A percentile compares a stretch with the other conserved stretches of the same genome.
Evolutionary conservation across 2,113 vertebrate species (phyloP).

Genomic region (Leucosticte australis): DNA sequence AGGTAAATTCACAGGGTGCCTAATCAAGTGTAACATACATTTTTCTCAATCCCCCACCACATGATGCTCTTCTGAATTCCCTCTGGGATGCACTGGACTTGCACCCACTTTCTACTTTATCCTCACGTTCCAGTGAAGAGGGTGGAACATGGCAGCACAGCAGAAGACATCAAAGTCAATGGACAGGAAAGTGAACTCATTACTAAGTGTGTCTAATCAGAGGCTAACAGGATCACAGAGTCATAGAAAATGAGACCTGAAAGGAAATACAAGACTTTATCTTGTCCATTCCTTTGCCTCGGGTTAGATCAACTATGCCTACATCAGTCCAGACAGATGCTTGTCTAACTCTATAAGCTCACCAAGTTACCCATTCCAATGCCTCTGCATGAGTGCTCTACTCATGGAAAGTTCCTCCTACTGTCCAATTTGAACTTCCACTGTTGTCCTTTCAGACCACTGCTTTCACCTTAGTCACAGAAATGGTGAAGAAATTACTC

Average conservation of each 20-base stretch:
- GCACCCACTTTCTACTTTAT: background rate
- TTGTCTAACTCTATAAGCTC: slow-evolving; percentile 50
- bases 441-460: background rate
- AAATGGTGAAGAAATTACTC: background rate
- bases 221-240: slow-evolving; percentile 35
- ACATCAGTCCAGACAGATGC: slow-evolving; percentile 22
- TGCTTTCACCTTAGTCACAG: background rate
- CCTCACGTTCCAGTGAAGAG: background rate
- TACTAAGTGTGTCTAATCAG: slow-evolving; percentile 6
- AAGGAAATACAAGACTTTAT: slow-evolving; percentile 48
- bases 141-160: background rate
- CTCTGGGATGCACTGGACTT: background rate
- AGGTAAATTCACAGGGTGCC: background rate
- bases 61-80: background rate
- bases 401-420: background rate
- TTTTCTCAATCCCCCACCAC: background rate
- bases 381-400: background rate
- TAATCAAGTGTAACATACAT: background rate
- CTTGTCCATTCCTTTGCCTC: slow-evolving; percentile 42
- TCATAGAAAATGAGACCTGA: slow-evolving; percentile 46
- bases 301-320: slow-evolving; percentile 31
- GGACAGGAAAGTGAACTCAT: slow-evolving; percentile 19
- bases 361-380: background rate
- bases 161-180: background rate
- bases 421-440: background rate